Percentiles rank a stretch among this genome's conserved stretches.
phyloP scores from a whole-genome alignment of 1,140 invertebrate genomes.

The Oryctes rhinoceros region DNA sequence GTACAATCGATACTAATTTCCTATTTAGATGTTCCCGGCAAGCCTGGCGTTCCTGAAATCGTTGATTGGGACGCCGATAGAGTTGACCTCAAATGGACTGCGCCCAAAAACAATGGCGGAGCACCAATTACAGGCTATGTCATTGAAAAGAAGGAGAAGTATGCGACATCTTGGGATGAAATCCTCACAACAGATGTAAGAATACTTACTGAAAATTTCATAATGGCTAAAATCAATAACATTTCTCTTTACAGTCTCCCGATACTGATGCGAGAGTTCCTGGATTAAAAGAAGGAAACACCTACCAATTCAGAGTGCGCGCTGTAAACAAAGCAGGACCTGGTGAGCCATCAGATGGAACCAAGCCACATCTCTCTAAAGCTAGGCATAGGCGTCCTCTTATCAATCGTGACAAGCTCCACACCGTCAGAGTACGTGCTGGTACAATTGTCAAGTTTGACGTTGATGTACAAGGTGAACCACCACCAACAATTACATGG shows the following conservation, averaged over 20 bases:
- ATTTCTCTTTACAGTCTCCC: conserved; percentile 66
- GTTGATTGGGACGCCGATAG: conserved; percentile 94
- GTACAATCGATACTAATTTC: conserved; percentile 59
- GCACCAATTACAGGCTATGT: conserved; percentile 95
- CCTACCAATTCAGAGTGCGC: conserved; percentile 91
- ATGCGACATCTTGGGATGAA: conserved; percentile 87
- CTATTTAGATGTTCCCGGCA: conserved; percentile 74
- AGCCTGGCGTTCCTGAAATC: conserved; percentile 88
- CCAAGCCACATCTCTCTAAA: conserved; percentile 87
- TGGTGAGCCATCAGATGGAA: conserved; percentile 88
- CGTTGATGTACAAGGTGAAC: conserved; percentile 94
- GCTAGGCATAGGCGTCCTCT: conserved; percentile 88
- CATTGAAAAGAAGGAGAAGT: conserved; percentile 97
- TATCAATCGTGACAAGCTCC: conserved; percentile 92
- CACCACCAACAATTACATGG: conserved; percentile 93
- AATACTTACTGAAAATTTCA: conserved; percentile 35
- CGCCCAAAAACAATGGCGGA: conserved; percentile 89
- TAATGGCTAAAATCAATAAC: background rate
- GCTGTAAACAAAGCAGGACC: conserved; percentile 95
- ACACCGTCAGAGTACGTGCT: conserved; percentile 87
- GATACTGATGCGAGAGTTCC: conserved; percentile 83
- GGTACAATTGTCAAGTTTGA: conserved; percentile 92
- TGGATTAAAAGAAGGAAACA: conserved; percentile 89
- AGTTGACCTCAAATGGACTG: conserved; percentile 92
- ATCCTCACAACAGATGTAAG: conserved; percentile 79